Evolutionary conservation across 1,140 invertebrate species (phyloP).

Genomic region (Trachymyrmex cornetzi): DNA sequence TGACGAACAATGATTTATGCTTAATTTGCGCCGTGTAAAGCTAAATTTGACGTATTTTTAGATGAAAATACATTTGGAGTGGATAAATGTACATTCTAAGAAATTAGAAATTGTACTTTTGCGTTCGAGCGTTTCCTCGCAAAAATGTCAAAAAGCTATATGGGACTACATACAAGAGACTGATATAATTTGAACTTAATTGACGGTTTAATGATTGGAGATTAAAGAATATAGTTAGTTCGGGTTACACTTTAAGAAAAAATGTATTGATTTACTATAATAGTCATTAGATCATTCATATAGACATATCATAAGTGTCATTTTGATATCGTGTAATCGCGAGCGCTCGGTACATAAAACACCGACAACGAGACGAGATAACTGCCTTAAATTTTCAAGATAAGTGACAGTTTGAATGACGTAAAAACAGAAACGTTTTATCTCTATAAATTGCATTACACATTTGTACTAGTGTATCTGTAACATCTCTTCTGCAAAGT

Average conservation of each 20-base stretch:
- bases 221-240: constrained; percentile 34
- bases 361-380: constrained; percentile 65
- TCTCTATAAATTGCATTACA: constrained; percentile 53
- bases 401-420: constrained; percentile 50
- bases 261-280: constrained; percentile 16
- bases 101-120: background rate
- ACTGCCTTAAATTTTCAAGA: constrained; percentile 70
- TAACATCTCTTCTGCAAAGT: constrained; percentile 33
- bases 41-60: background rate
- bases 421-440: constrained; percentile 48
- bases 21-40: background rate
- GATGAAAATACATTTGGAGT: background rate
- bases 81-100: background rate
- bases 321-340: constrained; percentile 1
- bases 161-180: background rate
- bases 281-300: background rate
- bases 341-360: constrained; percentile 22
- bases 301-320: background rate
- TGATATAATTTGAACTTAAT: background rate
- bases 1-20: background rate
- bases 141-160: background rate
- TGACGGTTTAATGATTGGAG: background rate
- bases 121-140: background rate
- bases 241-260: background rate
- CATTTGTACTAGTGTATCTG: constrained; percentile 7